Evolutionary conservation across 2,797 vertebrate genomes (phyloP), one percentile per base, ranked within the genome.

Genomic region (Neosilurus mollespiculum): DNA sequence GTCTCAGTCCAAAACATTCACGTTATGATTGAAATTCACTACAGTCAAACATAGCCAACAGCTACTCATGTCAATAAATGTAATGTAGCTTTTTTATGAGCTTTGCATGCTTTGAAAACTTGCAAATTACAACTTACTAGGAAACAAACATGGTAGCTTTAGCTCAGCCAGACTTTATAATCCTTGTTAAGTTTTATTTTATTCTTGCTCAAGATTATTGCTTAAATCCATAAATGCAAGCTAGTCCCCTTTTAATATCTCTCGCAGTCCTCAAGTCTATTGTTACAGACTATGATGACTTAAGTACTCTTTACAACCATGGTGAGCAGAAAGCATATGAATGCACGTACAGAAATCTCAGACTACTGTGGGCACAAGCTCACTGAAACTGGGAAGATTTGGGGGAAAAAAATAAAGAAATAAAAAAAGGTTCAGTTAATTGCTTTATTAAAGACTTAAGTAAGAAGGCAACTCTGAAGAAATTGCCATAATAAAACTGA

Each of bases 401-500:
- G 3, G 0, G 1, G 1, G 10, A 53, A 73, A 56, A 34, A 58
- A 26, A 10, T 12, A 65, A 61, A 61, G 20, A 59, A 61, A 69
- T 37, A 69, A n/a, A 18, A 71, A 71, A 51, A 2, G 20, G 18
- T 24, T 61, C 61, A 64, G 64, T 78, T 30, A 65, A 65, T 51
- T 51, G n/a, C 77, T 51, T 65, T 51, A 64, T 24, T 65, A 78
- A 18, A 51, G 77, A 20, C n/a, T 51, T 65, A 20, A 53, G 65
- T 79, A 78, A 78, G 7, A 22, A 43, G 18, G 14, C 20, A 49
- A 72, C 58, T 16, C 71, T 37, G 58, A 82, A 65, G 12, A 1
- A 65, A 53, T n/a, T 56, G 65, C 16, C 65, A 4, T 20, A 16
- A 30, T 73, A 64, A 30, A 64, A 82, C 61, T 34, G 49, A 49